Base-by-base conservation (phyloP, 2,113 vertebrate species). In the Tetrao urogallus region DNA sequence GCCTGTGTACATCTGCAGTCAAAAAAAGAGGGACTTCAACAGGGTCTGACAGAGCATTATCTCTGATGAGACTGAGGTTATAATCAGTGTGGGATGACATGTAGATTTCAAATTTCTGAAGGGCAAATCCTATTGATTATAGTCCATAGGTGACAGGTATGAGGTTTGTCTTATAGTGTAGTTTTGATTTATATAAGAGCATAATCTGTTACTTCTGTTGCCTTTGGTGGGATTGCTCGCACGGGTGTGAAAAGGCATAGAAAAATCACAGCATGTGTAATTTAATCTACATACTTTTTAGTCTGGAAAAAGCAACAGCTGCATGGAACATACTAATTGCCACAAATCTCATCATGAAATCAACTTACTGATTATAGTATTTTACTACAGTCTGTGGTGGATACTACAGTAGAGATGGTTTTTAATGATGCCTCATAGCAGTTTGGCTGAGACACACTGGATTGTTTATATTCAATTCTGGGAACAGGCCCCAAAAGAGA, bases 211-310 rank as follows among this genome's bases (percentile, higher is more conserved):
- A 36, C 45, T 58, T 57, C 15, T 66, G 22, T 24, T 63, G n/a
- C 38, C 18, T 88, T 52, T 61, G 15, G 24, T 32, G 17, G 57
- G 57, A 58, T 67, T 78, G 57, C 21, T 90, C 10, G 71, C 42
- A 11, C 0, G 0, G 20, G 16, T 21, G 10, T 6, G 78, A 61
- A 82, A 82, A 71, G 6, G 8, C 19, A 13, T 3, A 47, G 25
- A 71, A 78, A 22, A 12, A 52, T 57, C 21, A 34, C 6, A 32
- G 61, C 8, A 16, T 7, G 0, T n/a, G 17, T 36, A 78, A 13
- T 50, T 83, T 81, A 45, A 48, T 40, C 24, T 45, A 18, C 8
- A 28, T 18, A 27, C 5, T 36, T 75, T 70, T 73, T 54, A 88
- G 43, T 12, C 21, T 70, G 56, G 64, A 70, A 63, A 78, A 71